Base-by-base conservation (phyloP, 2,797 vertebrate species). In the Sebastes iracundus region DNA sequence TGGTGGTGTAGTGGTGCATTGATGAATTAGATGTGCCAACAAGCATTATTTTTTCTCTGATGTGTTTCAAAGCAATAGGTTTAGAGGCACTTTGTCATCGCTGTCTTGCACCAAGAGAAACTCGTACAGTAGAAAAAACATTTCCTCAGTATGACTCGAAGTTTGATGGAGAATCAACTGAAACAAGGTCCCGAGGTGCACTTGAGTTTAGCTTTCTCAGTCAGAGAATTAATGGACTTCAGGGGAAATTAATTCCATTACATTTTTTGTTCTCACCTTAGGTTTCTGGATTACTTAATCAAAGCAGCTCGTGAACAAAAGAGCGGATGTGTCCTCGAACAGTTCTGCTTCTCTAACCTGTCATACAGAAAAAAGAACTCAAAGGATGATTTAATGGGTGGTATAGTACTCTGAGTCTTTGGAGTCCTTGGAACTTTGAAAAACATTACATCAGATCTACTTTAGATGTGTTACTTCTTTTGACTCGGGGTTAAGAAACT, bases 11-110 rank as follows among this genome's bases (percentile, higher is more conserved):
- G 79, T 3, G 55, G 56, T 67, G 58, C 77, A 42, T 53, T 89
- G 87, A 90, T 87, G 79, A 90, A 90, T 88, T 87, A 81, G 80
- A 83, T 67, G 81, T 85, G 84, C 81, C 79, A 85, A 76, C 75
- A 69, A 85, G 81, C 82, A 82, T 81, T 82, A 87, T 88, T 88
- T 87, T 25, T 87, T 72, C 85, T 84, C 83, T 80, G 80, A 92
- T 87, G 73, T 86, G 80, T 85, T 90, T 90, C 84, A 87, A 84
- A 91, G 85, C 79, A 87, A 30, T 79, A 76, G 74, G 70, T 79
- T 83, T 52, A 69, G 81, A 79, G 67, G 64, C 77, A 77, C 75
- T 91, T 87, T 86, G 88, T 92, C 86, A 86, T 82, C 5, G 58
- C 80, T 79, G 83, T 75, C 79, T 56, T 52, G 23, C 46, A 69